Evolutionary conservation across 2,888 invertebrate genomes (phyloP), one percentile per base, ranked within the genome.

Genomic region (Myathropa florea): DNA sequence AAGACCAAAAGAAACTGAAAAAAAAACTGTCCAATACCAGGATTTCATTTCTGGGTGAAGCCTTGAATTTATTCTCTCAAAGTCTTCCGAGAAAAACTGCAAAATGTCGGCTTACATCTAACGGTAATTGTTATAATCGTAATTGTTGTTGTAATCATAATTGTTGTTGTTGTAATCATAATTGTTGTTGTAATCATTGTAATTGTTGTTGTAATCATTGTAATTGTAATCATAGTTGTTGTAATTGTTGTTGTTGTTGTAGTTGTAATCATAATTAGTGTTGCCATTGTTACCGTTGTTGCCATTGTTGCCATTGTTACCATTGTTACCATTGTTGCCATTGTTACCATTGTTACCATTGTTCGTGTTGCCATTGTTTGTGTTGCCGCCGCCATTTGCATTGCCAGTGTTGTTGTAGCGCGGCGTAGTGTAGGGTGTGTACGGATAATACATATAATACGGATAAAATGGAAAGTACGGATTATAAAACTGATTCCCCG

Each of bases 401-500:
- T 57, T 57, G 24, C 24, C 24, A 57, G 46, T 46, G 46, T 46
- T 46, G 46, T 46, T 46, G 46, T 46, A 46, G 18, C 18, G 46
- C 46, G 46, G 46, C 18, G n/a, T 18, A 46, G 46, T 46, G 46
- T 46, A 46, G 7, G 46, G 46, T 0, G 7, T 18, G 7, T 46
- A 46, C 46, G 46, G 46, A 46, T 46, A 46, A 46, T 46, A 33
- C 33, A 33, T 33, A 12, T 33, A 18, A 18, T 46, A 18, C 46
- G 46, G 46, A 46, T 46, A 46, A 18, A 33, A 30, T 12, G 68
- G 21, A 21, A 18, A 57, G 21, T 55, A 55, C 10, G 76, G 28
- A 36, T 76, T 75, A 30, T 75, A 83, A 10, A 84, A 82, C 67
- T 88, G 82, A 0, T 63, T 12, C 9, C 65, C 71, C 4, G 83